These are phyloP conservation scores for Syngnathus floridae DNA, from an alignment of 2,113 vertebrate species.

Conservation along the genomic window DNA sequence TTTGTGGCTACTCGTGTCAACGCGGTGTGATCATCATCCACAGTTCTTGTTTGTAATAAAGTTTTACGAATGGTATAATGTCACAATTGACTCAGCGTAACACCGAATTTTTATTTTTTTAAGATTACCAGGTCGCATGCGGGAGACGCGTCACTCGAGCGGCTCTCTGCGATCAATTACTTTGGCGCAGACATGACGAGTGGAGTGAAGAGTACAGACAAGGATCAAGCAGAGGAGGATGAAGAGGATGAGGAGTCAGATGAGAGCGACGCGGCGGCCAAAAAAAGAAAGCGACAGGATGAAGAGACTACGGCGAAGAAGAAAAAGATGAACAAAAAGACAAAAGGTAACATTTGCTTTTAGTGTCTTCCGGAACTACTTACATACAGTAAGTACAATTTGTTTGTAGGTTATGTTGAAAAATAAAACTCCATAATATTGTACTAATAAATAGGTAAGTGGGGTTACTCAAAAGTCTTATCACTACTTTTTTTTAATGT, in stretches of 20 bases:
- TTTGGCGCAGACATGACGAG: constrained; percentile 45
- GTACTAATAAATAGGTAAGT: no score
- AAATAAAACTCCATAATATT: no score
- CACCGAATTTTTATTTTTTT: not conserved
- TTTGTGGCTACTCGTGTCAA: not conserved
- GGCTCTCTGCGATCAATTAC: constrained; percentile 58
- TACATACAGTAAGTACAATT: not conserved
- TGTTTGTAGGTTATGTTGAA: no score
- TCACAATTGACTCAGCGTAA: not conserved
- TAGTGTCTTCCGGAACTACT: not conserved
- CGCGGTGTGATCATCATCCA: not conserved
- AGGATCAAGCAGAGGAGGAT: not conserved
- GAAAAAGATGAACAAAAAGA: constrained; percentile 51
- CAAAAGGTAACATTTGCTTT: constrained; percentile 22
- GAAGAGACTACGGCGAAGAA: constrained; percentile 41
- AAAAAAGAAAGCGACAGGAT: constrained; percentile 14
- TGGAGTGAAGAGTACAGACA: constrained; percentile 33
- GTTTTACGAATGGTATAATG: not conserved
- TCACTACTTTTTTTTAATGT: not conserved
- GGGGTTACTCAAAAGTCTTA: no score
- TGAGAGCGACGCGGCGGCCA: constrained; percentile 34
- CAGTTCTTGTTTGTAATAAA: not conserved
- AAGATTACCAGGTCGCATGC: constrained; percentile 44
- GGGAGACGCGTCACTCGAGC: constrained; percentile 24
- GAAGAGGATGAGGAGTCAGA: constrained; percentile 8